Evolutionary conservation across 2,113 vertebrate genomes (phyloP).

Genomic region (Oreochromis spilurus): DNA sequence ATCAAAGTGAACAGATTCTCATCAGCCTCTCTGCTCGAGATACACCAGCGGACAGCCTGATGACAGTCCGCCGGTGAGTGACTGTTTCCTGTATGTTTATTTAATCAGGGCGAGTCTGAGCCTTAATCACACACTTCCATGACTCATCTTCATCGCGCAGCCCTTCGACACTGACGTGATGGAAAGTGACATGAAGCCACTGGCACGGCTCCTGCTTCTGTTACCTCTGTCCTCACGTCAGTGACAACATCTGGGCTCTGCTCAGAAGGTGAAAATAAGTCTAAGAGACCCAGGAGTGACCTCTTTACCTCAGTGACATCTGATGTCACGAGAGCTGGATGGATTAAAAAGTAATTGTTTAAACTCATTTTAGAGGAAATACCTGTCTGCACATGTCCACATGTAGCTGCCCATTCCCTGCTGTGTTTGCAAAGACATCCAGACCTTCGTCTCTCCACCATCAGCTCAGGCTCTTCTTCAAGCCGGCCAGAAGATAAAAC

Average conservation of each 20-base stretch:
- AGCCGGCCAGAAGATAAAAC: not conserved
- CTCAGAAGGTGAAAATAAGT: not conserved
- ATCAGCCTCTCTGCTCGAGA: not conserved
- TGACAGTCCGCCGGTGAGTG: not conserved
- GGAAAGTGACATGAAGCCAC: not conserved
- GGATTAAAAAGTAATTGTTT: not conserved
- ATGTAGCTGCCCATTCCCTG: rapidly evolving
- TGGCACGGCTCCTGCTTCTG: not conserved
- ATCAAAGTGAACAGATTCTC: not conserved
- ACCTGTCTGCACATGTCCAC: not conserved
- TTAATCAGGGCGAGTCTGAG: not conserved
- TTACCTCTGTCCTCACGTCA: not conserved
- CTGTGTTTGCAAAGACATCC: not conserved
- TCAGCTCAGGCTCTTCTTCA: not conserved
- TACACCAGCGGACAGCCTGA: not conserved
- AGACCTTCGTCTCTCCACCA: not conserved
- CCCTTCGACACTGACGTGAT: not conserved
- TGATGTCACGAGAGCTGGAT: not conserved
- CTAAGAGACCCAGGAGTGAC: not conserved
- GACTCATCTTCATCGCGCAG: not conserved
- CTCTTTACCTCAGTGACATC: rapidly evolving
- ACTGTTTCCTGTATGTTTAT: not conserved
- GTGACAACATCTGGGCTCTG: not conserved
- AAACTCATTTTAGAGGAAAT: not conserved
- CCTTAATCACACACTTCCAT: not conserved